Base-by-base conservation (phyloP, 1,140 invertebrate species). In the Archegozetes longisetosus region DNA sequence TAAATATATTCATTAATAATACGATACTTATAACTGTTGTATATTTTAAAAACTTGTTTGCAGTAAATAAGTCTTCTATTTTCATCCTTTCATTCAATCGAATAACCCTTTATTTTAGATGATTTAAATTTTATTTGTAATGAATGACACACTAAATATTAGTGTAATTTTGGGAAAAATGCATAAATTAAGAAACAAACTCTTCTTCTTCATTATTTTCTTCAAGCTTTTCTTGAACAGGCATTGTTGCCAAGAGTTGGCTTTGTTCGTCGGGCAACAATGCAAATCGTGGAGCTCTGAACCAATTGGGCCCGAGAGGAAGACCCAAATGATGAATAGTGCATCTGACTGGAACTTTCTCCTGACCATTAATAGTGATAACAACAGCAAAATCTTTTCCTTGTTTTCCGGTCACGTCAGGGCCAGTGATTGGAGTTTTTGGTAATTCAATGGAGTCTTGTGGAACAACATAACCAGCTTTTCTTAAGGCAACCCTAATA, bases 361-460 rank as follows among this genome's bases (percentile, higher is more conserved):
- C 80, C 77, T 79, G 82, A 67, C 87, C 84, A 69, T 82, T 68
- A 22, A 66, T 65, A 4, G 81, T 88, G 6, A 93, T 75, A 54
- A 75, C 84, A 6, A 87, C 76, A 67, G 76, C 80, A 74, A 93
- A 92, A 67, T 86, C 81, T 71, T 88, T 89, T 22, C 78, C 78
- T 71, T 92, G 79, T 46, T 83, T 72, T 6, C 57, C 48, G 47
- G 77, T 73, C 27, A 86, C 68, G 73, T 92, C 80, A 1, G 88
- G 88, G 0, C 88, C 88, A 61, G 73, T 74, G 58, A 92, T 89
- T 55, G 75, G 67, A 61, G 78, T 75, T 32, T 79, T 71, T 2
- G 87, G 88, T 70, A 93, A 70, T 55, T 77, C 78, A 57, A 93
- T 86, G 24, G 81, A 76, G 64, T 84, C 70, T 53, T 86, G 82